Evolutionary conservation across 2,888 invertebrate genomes (phyloP).

Genomic region (Apoda limacodes): DNA sequence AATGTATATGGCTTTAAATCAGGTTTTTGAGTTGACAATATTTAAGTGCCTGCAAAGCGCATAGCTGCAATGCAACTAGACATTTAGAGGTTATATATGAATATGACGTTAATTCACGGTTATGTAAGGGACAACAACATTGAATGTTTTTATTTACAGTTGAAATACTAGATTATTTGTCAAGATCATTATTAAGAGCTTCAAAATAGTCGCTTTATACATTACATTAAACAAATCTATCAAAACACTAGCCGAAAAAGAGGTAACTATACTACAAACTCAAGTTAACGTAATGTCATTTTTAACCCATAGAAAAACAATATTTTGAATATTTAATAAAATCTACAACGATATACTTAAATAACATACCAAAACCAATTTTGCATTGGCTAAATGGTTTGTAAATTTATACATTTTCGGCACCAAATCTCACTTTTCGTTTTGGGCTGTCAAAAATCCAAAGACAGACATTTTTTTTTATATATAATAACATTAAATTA

Average conservation of each 20-base stretch:
- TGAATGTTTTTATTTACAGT: constrained; percentile 28
- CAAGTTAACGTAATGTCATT: too few species aligned
- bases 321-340: too few species aligned
- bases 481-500: too few species aligned
- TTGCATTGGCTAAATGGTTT: constrained; percentile 48
- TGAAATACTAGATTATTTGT: constrained; percentile 4
- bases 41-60: background rate
- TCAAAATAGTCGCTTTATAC: too few species aligned
- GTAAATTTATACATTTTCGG: constrained; percentile 65
- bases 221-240: too few species aligned
- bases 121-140: constrained; percentile 59
- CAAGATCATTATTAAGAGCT: too few species aligned
- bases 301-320: too few species aligned
- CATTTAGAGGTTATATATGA: constrained; percentile 44
- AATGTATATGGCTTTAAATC: background rate
- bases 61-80: too few species aligned
- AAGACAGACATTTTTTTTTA: constrained; percentile 34
- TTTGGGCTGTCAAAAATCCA: constrained; percentile 53
- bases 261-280: too few species aligned
- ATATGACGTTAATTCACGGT: constrained; percentile 49
- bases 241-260: too few species aligned
- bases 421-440: constrained; percentile 42
- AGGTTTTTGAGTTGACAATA: too few species aligned
- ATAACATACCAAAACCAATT: constrained; percentile 49
- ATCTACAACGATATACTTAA: constrained; percentile 4